These are phyloP conservation scores for Galaxea fascicularis DNA, from an alignment of 92 coral and sea anemone genomes.

Conservation along the genomic window DNA sequence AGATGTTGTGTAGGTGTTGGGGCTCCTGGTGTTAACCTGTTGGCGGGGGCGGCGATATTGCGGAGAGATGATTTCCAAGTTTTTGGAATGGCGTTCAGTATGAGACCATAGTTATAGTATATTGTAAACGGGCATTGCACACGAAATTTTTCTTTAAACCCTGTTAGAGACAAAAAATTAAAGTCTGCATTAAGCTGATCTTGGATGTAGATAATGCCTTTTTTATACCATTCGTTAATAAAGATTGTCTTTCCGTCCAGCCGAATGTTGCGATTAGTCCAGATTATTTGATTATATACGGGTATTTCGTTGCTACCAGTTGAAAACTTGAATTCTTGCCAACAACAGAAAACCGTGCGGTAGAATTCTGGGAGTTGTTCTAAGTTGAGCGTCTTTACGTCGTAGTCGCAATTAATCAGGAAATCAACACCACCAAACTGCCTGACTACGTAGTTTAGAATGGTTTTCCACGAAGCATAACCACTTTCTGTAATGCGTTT, in stretches of 20 bases:
- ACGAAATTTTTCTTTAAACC: too few relatives aligned
- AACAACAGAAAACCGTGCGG: too few relatives aligned
- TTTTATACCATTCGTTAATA: constrained; percentile 4
- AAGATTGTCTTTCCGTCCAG: constrained; percentile 14
- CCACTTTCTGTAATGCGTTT: neutral
- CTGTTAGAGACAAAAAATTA: too few relatives aligned
- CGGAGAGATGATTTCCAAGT: too few relatives aligned
- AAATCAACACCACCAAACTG: constrained; percentile 1
- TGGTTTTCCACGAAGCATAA: constrained; percentile 9
- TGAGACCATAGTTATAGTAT: constrained; percentile 12
- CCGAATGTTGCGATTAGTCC: constrained; percentile 17
- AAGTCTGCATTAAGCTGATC: neutral
- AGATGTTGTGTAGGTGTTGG: too few relatives aligned
- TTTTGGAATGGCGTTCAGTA: constrained; percentile 12
- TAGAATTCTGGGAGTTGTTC: constrained; percentile 10
- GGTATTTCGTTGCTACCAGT: neutral
- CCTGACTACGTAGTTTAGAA: neutral
- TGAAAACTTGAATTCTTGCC: constrained; percentile 15
- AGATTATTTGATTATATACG: neutral
- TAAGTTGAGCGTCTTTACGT: neutral
- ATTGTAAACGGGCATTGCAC: neutral
- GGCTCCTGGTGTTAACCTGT: too few relatives aligned
- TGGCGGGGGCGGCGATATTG: too few relatives aligned
- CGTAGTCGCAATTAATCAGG: constrained; percentile 3
- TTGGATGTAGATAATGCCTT: neutral